Evolutionary conservation across 2,888 invertebrate species (phyloP).

Genomic region (Lasioglossum pauxillum): DNA sequence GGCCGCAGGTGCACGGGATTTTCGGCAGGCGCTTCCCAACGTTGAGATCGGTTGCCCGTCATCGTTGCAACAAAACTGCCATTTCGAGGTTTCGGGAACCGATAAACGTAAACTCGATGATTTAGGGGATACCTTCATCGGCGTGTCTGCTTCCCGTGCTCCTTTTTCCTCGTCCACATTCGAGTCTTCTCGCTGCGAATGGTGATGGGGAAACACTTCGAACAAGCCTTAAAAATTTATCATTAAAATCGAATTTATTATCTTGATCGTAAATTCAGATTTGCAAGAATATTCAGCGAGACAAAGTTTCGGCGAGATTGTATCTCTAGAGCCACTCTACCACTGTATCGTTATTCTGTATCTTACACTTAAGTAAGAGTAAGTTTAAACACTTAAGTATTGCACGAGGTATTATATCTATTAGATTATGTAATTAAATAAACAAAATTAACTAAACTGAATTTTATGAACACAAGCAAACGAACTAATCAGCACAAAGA

Average conservation of each 20-base stretch:
- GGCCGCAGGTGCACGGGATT: conserved; percentile 59
- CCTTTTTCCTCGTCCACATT: neutral
- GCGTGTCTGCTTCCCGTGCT: neutral
- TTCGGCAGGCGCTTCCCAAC: conserved; percentile 31
- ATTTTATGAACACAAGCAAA: too few species aligned
- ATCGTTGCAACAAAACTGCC: conserved; percentile 20
- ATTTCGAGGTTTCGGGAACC: conserved; percentile 1
- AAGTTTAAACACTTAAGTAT: too few species aligned
- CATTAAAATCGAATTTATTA: neutral
- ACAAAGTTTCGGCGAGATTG: neutral
- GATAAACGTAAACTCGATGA: conserved; percentile 21
- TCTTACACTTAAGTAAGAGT: too few species aligned
- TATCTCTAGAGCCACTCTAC: too few species aligned
- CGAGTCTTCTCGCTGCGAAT: neutral
- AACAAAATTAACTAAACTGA: too few species aligned
- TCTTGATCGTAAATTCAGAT: neutral
- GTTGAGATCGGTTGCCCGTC: neutral
- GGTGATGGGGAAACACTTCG: neutral
- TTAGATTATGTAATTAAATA: too few species aligned
- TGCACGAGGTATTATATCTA: too few species aligned
- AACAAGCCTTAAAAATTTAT: neutral
- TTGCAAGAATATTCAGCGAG: neutral
- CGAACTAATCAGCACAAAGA: too few species aligned
- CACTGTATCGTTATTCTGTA: too few species aligned
- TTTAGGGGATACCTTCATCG: conserved; percentile 8